Evolutionary conservation across 2,888 invertebrate genomes (phyloP).

Genomic region (Tipula vernalis): DNA sequence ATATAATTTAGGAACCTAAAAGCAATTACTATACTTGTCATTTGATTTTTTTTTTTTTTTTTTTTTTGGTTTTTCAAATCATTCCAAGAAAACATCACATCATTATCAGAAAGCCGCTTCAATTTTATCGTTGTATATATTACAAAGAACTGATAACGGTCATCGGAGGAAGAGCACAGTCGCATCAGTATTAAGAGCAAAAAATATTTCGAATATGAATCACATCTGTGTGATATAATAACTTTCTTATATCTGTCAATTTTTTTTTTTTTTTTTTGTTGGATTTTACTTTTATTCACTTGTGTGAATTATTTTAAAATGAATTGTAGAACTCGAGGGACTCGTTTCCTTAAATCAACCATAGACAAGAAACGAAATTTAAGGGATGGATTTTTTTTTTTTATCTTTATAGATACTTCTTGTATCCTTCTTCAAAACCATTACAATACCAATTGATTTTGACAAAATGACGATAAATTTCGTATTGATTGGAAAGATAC

Average conservation of each 20-base stretch:
- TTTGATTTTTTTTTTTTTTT: not conserved
- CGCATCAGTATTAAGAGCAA: not conserved
- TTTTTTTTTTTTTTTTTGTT: not conserved
- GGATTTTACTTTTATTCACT: not conserved
- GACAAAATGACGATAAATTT: not conserved
- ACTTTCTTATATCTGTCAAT: not conserved
- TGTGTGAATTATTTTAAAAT: conserved; percentile 4
- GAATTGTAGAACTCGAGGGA: not conserved
- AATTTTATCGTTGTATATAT: not conserved
- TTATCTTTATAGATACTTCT: not conserved
- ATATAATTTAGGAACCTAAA: not conserved
- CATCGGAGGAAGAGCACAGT: not conserved
- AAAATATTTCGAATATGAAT: not conserved
- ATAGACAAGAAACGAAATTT: not conserved
- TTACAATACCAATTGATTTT: not conserved
- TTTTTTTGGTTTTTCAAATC: too few relatives aligned
- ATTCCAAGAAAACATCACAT: not conserved
- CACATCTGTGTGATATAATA: not conserved
- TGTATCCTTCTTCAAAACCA: not conserved
- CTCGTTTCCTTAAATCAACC: not conserved
- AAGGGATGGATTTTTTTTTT: not conserved
- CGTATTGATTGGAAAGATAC: not conserved
- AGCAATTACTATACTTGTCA: not conserved
- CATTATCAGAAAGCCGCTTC: not conserved
- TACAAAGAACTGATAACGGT: not conserved